A percentile compares a stretch with the other conserved stretches of the same genome.
Conservation (phyloP, 2,113 vertebrate species). For the Strix aluco region DNA sequence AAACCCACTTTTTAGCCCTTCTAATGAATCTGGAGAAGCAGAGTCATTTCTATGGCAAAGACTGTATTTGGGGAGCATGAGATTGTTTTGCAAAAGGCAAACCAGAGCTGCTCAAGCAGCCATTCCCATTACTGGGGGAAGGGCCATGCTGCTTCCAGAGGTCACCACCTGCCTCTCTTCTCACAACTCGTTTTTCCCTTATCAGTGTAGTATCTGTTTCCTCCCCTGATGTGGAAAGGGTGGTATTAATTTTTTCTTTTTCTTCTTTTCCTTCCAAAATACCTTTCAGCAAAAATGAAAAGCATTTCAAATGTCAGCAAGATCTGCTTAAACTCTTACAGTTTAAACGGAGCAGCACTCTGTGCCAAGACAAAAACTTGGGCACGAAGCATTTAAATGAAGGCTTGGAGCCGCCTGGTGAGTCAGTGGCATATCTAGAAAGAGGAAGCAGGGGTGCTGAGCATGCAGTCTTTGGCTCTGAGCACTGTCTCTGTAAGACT, state of each 20-base stretch:
- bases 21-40: not conserved
- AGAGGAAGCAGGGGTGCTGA: not conserved
- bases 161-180: not conserved
- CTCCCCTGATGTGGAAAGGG: not conserved
- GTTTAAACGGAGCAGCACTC: not conserved
- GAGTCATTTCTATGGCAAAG: not conserved
- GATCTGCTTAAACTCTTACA: slow-evolving; percentile 12
- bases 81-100: not conserved
- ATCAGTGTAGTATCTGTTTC: not conserved
- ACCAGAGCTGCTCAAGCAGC: not conserved
- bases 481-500: not conserved
- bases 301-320: slow-evolving; percentile 30
- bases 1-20: not conserved
- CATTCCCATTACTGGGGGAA: not conserved
- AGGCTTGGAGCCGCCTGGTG: not conserved
- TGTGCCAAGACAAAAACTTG: not conserved
- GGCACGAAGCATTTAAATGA: not conserved
- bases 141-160: not conserved
- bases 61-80: not conserved
- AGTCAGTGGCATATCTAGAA: not conserved
- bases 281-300: slow-evolving; percentile 20
- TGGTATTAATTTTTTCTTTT: not conserved
- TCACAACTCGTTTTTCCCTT: not conserved
- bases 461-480: not conserved
- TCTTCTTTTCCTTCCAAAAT: slow-evolving; percentile 13